These are phyloP conservation scores for Creontiades dilutus DNA, from an alignment of 2,888 invertebrate species.

Conservation along the genomic window DNA sequence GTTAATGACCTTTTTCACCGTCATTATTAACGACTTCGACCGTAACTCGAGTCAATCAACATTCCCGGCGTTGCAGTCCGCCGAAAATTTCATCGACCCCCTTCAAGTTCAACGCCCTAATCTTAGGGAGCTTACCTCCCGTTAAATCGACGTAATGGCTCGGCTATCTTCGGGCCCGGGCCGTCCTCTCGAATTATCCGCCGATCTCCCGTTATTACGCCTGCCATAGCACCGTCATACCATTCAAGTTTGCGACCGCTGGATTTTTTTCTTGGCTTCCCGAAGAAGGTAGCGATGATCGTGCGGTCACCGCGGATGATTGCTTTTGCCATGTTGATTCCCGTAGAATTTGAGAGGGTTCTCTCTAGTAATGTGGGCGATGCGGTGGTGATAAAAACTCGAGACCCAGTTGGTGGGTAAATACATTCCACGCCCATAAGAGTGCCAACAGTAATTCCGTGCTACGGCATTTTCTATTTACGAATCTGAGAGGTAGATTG, in stretches of 20 bases:
- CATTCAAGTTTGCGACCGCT: not conserved
- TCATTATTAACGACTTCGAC: too few relatives aligned
- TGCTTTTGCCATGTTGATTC: not conserved
- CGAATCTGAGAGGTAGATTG: too few relatives aligned
- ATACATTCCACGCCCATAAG: too few relatives aligned
- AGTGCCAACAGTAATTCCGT: too few relatives aligned
- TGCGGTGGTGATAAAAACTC: not conserved
- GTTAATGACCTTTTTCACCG: too few relatives aligned
- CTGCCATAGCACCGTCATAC: not conserved
- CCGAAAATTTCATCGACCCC: not conserved
- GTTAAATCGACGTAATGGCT: not conserved
- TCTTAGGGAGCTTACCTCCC: not conserved
- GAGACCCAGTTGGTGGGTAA: too few relatives aligned
- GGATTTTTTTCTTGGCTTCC: not conserved
- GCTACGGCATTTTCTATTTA: too few relatives aligned
- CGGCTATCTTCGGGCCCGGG: not conserved
- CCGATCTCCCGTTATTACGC: slow-evolving; percentile 4
- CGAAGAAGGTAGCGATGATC: not conserved
- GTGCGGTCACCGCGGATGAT: not conserved
- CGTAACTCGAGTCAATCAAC: not conserved
- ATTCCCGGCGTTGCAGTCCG: not conserved
- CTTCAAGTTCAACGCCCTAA: slow-evolving; percentile 12
- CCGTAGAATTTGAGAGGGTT: not conserved
- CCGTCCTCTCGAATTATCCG: slow-evolving; percentile 7
- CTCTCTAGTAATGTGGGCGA: not conserved